Base-by-base conservation (phyloP, 2,113 vertebrate species). In the Dasyurus viverrinus region DNA sequence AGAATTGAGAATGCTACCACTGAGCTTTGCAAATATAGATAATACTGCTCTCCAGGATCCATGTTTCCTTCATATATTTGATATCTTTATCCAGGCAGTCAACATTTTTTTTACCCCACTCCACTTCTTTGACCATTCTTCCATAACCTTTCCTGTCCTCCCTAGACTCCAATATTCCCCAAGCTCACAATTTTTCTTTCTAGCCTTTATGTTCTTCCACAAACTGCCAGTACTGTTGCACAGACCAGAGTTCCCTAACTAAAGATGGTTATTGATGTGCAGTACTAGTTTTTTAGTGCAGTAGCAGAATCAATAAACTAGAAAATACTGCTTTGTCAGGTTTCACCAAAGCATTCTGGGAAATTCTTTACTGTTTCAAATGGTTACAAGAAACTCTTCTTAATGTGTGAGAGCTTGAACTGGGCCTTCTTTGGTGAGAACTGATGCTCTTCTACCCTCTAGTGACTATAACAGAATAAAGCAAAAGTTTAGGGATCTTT, bases 241-340 rank as follows among this genome's bases (percentile, higher is more conserved):
- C 98, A 98, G 98, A 97, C 98, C 95, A 93, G 97, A 97, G 98
- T 98, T 98, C 98, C 98, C 99, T 99, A 99, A 99, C 98, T 99
- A 99, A 99, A 99, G 98, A 98, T 98, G 98, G 98, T 99, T 99
- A 99, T 99, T 99, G 99, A 99, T 99, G 98, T 98, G 98, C 98
- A 97, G 97, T 97, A 97, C 98, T 97, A 93, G 98, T 97, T 98
- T 98, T 99, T 99, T 98, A 99, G 98, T 98, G 98, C 98, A 97
- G 98, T 91, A 94, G 98, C 97, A 98, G 98, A 99, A 99, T 99
- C 99, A 99, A 99, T 99, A 99, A 99, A 99, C 89, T 22, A 99
- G 98, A 98, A 99, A 99, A 99, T 99, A 99, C 98, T 98, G 98
- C 98, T 98, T 99, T 99, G 98, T 99, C 98, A 99, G 98, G 98